Evolutionary conservation across 1,140 invertebrate species (phyloP).

Genomic region (Parasteatoda tepidariorum): DNA sequence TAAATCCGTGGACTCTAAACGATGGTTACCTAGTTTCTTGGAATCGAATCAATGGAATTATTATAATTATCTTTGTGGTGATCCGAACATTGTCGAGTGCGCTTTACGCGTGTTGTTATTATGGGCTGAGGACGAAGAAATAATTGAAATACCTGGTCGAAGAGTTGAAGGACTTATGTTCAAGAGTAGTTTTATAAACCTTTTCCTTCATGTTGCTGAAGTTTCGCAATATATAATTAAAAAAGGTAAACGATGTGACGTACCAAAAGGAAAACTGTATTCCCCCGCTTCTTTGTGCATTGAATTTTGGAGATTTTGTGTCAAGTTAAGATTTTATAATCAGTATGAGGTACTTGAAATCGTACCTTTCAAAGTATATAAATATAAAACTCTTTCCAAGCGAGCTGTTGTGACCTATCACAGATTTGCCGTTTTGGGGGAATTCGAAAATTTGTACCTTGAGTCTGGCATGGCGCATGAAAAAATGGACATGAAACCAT

Average conservation of each 20-base stretch:
- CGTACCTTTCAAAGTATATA: background rate
- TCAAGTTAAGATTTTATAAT: constrained; percentile 26
- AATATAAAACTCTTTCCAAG: constrained; percentile 15
- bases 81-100: background rate
- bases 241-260: background rate
- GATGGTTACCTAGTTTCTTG: background rate
- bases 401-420: constrained; percentile 30
- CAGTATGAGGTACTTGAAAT: background rate
- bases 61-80: no score
- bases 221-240: background rate
- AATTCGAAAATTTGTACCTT: constrained; percentile 14
- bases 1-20: background rate
- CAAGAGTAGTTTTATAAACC: background rate
- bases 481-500: constrained; percentile 33
- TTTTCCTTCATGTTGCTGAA: constrained; percentile 38
- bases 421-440: constrained; percentile 22
- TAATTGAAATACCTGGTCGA: background rate
- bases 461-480: background rate
- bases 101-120: constrained; percentile 19
- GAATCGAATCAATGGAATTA: background rate
- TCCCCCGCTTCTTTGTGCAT: constrained; percentile 25
- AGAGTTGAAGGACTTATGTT: background rate
- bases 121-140: constrained; percentile 27
- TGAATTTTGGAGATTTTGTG: constrained; percentile 39
- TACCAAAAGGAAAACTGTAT: no score